Evolutionary conservation across 2,113 vertebrate species (phyloP).

Genomic region (Oceanites oceanicus): DNA sequence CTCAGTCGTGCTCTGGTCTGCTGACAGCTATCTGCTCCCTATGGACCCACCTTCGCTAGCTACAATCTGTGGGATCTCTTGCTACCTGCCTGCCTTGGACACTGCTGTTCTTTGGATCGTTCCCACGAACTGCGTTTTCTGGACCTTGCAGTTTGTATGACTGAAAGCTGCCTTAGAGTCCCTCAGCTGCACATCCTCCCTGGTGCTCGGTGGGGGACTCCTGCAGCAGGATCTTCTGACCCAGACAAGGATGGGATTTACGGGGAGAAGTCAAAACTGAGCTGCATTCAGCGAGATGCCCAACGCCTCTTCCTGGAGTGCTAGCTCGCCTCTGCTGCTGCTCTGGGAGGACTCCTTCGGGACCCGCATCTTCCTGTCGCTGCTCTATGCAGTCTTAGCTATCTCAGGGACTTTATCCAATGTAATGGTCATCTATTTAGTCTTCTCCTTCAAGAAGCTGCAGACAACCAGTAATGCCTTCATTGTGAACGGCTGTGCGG

Average conservation of each 20-base stretch:
- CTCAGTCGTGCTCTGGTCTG: background rate
- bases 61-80: background rate
- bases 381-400: slow-evolving; percentile 81
- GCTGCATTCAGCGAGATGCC: slow-evolving; percentile 70
- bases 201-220: background rate
- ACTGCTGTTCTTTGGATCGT: background rate
- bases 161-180: background rate
- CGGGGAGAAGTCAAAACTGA: slow-evolving; percentile 45
- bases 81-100: background rate
- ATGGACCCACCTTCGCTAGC: background rate
- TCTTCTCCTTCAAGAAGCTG: slow-evolving; percentile 86
- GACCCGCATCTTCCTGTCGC: slow-evolving; percentile 76
- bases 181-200: background rate
- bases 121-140: background rate
- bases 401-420: slow-evolving; percentile 84
- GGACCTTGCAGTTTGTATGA: background rate
- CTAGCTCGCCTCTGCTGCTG: slow-evolving; percentile 70
- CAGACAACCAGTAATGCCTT: slow-evolving; percentile 88
- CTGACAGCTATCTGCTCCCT: background rate
- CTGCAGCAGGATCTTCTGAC: background rate
- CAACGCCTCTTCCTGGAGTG: slow-evolving; percentile 75
- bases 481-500: slow-evolving; percentile 86
- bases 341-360: slow-evolving; percentile 78
- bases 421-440: slow-evolving; percentile 85
- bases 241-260: slow-evolving; percentile 52